Evolutionary conservation across 2,888 invertebrate genomes (phyloP).

Genomic region (Gryllus longicercus): DNA sequence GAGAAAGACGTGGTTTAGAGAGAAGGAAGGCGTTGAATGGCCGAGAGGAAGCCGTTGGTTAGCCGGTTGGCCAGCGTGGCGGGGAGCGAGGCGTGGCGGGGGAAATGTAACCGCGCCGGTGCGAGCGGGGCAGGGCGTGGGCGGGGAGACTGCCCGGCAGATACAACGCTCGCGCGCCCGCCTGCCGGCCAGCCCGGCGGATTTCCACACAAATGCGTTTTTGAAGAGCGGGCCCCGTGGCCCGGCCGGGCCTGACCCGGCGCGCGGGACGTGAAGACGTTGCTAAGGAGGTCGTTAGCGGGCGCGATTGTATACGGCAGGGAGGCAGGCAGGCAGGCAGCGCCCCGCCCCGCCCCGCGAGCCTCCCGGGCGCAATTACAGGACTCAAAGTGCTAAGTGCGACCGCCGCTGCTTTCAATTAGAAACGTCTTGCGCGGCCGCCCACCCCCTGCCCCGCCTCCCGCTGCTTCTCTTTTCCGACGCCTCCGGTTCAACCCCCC

Average conservation of each 20-base stretch:
- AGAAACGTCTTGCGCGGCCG: neutral
- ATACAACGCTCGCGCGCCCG: too few species aligned
- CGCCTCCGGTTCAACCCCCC: too few species aligned
- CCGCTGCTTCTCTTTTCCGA: too few species aligned
- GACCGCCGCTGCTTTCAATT: neutral
- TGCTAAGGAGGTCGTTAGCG: conserved; percentile 7
- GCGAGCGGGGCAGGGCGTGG: too few species aligned
- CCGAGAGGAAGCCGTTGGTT: too few species aligned
- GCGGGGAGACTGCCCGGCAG: too few species aligned
- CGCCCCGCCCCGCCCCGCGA: neutral
- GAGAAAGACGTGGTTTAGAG: too few species aligned
- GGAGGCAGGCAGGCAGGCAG: neutral
- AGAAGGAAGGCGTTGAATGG: too few species aligned
- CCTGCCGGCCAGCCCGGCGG: neutral
- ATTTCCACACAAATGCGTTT: conserved; percentile 17
- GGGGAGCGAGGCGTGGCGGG: too few species aligned
- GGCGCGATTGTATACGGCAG: neutral
- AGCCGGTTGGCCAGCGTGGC: too few species aligned
- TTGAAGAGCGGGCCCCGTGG: neutral
- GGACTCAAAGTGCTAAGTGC: conserved; percentile 17
- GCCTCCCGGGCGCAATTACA: neutral
- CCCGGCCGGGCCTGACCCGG: neutral
- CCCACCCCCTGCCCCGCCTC: too few species aligned
- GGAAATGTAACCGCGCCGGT: too few species aligned
- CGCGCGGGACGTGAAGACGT: neutral